A percentile compares a stretch with the other conserved stretches of the same genome.
These are phyloP conservation scores for Pontoporia blainvillei DNA, from an alignment of 2,113 vertebrate genomes.

Conservation along the genomic window DNA sequence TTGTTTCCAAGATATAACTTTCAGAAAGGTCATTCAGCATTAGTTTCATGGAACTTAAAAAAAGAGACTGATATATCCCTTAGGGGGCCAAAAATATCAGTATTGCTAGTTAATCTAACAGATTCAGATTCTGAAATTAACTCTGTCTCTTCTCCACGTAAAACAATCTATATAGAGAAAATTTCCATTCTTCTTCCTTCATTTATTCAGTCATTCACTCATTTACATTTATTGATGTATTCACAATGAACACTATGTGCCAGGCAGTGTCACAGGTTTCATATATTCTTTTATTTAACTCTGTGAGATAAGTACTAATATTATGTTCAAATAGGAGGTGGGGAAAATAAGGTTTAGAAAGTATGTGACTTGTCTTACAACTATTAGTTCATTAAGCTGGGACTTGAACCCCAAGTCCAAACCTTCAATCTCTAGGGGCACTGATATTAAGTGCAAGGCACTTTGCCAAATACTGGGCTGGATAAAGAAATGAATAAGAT, in stretches of 20 bases:
- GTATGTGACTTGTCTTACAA: background rate
- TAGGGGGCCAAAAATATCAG: background rate
- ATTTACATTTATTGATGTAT: background rate
- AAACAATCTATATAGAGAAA: background rate
- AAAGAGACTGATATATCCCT: background rate
- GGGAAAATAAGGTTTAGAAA: background rate
- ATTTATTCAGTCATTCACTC: background rate
- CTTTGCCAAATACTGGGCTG: background rate
- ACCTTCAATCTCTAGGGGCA: background rate
- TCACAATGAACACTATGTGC: background rate
- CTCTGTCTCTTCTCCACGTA: background rate
- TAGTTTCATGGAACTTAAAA: background rate
- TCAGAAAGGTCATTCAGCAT: background rate
- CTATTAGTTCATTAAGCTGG: background rate
- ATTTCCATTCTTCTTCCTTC: background rate
- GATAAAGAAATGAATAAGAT: background rate
- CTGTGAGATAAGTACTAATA: background rate
- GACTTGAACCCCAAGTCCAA: background rate
- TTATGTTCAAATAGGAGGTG: background rate
- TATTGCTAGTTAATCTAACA: background rate
- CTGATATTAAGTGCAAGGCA: background rate
- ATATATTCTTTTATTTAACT: background rate
- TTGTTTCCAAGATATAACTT: background rate
- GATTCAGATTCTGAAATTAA: background rate
- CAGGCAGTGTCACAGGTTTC: background rate